Evolutionary conservation across 2,888 invertebrate species (phyloP).

Genomic region (Noctua janthina): DNA sequence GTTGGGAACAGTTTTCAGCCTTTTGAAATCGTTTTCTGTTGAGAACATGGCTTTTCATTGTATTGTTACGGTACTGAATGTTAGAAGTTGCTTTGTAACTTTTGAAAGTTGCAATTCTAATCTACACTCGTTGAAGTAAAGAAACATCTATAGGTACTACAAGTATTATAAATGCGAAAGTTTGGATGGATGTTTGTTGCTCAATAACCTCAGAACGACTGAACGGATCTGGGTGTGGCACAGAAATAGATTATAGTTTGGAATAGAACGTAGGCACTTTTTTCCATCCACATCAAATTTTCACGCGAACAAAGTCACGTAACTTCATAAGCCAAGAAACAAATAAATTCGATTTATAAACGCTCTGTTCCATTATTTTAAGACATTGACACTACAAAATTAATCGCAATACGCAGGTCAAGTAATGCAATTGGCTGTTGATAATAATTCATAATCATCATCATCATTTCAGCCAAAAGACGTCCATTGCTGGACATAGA

Average conservation of each 20-base stretch:
- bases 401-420: background rate
- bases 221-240: no score
- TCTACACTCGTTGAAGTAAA: background rate
- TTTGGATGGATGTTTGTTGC: no score
- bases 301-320: no score
- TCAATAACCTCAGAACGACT: no score
- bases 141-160: background rate
- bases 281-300: no score
- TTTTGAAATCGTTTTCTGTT: slow-evolving; percentile 26
- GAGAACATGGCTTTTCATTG: slow-evolving; percentile 8
- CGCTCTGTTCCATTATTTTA: background rate
- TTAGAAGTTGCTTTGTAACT: background rate
- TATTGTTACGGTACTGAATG: slow-evolving; percentile 1
- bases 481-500: no score
- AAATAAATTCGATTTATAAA: background rate
- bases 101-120: background rate
- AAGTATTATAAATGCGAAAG: no score
- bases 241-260: no score
- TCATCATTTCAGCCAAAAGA: no score
- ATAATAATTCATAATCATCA: background rate
- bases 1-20: slow-evolving; percentile 18
- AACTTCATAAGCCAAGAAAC: no score
- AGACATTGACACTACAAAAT: background rate
- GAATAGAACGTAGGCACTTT: no score
- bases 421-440: background rate